phyloP scores from a whole-genome alignment of 2,888 invertebrate species.

The Melieria crassipennis region DNA sequence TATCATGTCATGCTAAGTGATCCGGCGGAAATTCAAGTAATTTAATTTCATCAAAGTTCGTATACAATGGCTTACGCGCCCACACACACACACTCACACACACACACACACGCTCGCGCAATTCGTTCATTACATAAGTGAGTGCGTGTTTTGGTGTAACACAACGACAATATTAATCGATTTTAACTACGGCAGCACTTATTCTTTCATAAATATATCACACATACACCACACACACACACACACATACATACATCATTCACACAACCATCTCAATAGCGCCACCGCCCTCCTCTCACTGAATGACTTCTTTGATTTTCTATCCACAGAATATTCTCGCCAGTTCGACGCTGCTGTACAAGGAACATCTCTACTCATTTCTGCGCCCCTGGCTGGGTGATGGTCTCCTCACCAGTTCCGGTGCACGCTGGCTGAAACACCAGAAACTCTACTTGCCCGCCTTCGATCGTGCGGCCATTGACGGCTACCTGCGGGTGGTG shows the following conservation, averaged over 20 bases:
- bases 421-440: constrained; percentile 67
- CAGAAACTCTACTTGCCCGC: constrained; percentile 68
- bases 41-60: constrained; percentile 13
- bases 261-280: too few relatives aligned
- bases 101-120: neutral
- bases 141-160: too few relatives aligned
- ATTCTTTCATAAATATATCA: too few relatives aligned
- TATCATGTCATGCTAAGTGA: constrained; percentile 57
- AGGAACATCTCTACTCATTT: constrained; percentile 65
- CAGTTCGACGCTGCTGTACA: constrained; percentile 66
- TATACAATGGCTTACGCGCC: neutral
- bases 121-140: too few relatives aligned
- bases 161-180: too few relatives aligned
- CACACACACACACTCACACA: neutral
- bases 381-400: constrained; percentile 67
- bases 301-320: neutral
- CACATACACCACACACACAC: too few relatives aligned
- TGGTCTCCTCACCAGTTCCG: constrained; percentile 66
- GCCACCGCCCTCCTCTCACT: too few relatives aligned
- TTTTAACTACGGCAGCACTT: too few relatives aligned
- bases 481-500: constrained; percentile 61
- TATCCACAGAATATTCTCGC: constrained; percentile 53
- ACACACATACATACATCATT: too few relatives aligned
- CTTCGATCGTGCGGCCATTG: constrained; percentile 60
- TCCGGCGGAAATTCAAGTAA: constrained; percentile 60